Evolutionary conservation across 2,888 invertebrate species (phyloP).

Genomic region (Dugesia japonica): DNA sequence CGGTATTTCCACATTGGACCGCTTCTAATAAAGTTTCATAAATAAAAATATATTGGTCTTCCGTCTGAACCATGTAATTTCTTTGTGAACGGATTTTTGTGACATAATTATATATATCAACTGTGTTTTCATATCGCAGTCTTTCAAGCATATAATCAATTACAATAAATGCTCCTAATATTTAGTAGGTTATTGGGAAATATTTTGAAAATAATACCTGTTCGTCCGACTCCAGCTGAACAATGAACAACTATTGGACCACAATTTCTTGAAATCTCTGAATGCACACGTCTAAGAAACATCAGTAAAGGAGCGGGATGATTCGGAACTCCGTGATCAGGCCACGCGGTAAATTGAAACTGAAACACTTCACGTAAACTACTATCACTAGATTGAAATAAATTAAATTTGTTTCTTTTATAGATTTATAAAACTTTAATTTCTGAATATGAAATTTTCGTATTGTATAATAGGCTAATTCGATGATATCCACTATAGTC

Average conservation of each 20-base stretch:
- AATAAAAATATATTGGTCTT: conserved; percentile 97
- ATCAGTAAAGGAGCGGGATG: conserved; percentile 94
- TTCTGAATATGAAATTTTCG: conserved; percentile 58
- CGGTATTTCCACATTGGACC: conserved; percentile 83
- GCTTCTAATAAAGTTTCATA: conserved; percentile 91
- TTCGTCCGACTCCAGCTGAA: conserved; percentile 70
- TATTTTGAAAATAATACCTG: conserved; percentile 52
- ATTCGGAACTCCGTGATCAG: conserved; percentile 92
- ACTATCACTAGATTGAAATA: neutral
- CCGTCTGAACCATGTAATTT: conserved; percentile 95
- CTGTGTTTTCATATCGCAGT: conserved; percentile 85
- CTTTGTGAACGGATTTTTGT: conserved; percentile 88
- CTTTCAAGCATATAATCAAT: conserved; percentile 97
- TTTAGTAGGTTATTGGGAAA: neutral
- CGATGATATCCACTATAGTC: conserved; percentile 79
- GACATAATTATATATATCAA: conserved; percentile 96
- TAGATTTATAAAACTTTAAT: neutral
- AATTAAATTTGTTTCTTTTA: neutral
- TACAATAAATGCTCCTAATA: conserved; percentile 67
- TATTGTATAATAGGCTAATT: conserved; percentile 90
- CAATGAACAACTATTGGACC: conserved; percentile 89
- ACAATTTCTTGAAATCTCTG: conserved; percentile 62
- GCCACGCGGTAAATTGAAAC: conserved; percentile 97
- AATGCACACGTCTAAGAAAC: conserved; percentile 71
- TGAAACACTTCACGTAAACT: conserved; percentile 73